These are phyloP conservation scores for Lasioglossum leucozonium DNA, from an alignment of 2,888 invertebrate species.

Conservation along the genomic window DNA sequence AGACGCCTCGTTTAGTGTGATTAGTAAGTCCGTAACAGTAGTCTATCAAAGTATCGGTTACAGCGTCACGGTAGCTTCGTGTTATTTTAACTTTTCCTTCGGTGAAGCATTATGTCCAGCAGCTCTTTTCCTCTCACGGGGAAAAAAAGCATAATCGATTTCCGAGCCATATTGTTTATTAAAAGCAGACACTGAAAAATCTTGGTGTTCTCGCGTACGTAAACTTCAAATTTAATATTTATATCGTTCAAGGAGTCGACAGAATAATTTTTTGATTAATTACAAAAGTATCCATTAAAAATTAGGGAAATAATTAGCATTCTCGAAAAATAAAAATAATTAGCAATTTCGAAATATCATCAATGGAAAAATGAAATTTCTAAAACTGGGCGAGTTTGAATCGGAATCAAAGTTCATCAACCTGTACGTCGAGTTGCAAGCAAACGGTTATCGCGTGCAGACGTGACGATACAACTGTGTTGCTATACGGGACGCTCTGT, in stretches of 20 bases:
- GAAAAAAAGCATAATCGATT: no score
- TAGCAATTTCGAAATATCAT: neutral
- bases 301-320: neutral
- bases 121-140: no score
- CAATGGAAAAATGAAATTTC: neutral
- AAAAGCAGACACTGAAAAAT: neutral
- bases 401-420: slow-evolving; percentile 5
- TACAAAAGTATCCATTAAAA: neutral
- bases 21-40: neutral
- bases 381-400: neutral
- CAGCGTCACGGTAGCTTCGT: neutral
- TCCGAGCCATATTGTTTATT: no score
- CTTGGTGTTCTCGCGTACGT: neutral
- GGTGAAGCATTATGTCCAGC: neutral
- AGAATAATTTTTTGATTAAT: neutral
- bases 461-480: neutral
- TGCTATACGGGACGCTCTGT: neutral
- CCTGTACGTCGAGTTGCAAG: neutral
- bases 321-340: no score
- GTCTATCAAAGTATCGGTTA: neutral
- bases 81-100: neutral
- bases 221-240: neutral
- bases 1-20: neutral
- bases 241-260: neutral
- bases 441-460: slow-evolving; percentile 15